Conservation (phyloP, 2,888 invertebrate genomes). For the Cremastinae sp. region DNA sequence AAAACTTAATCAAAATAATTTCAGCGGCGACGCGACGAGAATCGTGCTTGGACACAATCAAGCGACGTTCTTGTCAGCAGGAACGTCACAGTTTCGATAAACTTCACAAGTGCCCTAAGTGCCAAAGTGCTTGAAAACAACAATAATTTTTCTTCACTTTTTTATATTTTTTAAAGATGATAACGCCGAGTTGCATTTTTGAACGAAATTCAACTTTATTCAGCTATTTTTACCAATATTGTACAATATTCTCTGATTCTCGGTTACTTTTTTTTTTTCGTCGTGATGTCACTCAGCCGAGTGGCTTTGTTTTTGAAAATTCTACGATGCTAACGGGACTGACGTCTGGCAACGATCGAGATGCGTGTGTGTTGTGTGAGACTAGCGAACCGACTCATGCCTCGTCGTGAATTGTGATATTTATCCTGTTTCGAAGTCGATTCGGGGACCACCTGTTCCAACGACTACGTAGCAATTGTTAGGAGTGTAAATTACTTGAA, state of each 20-base stretch:
- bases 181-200: conserved; percentile 16
- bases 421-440: conserved; percentile 27
- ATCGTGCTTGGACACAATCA: no score
- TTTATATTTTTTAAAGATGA: neutral
- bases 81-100: no score
- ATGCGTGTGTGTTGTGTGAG: conserved; percentile 35
- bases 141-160: neutral
- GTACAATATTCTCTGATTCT: conserved; percentile 45
- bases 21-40: no score
- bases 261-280: conserved; percentile 3
- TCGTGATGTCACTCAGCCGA: conserved; percentile 31
- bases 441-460: conserved; percentile 38
- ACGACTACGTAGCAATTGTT: conserved; percentile 26
- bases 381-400: conserved; percentile 44
- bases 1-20: neutral
- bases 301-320: conserved; percentile 23
- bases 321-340: conserved; percentile 29
- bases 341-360: conserved; percentile 42
- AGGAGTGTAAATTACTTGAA: conserved; percentile 55
- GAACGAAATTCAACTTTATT: conserved; percentile 48
- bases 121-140: neutral
- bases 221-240: conserved; percentile 45
- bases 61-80: no score
- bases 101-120: no score
- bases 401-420: conserved; percentile 42